Evolutionary conservation across 2,113 vertebrate genomes (phyloP).

Genomic region (Sitta europaea): DNA sequence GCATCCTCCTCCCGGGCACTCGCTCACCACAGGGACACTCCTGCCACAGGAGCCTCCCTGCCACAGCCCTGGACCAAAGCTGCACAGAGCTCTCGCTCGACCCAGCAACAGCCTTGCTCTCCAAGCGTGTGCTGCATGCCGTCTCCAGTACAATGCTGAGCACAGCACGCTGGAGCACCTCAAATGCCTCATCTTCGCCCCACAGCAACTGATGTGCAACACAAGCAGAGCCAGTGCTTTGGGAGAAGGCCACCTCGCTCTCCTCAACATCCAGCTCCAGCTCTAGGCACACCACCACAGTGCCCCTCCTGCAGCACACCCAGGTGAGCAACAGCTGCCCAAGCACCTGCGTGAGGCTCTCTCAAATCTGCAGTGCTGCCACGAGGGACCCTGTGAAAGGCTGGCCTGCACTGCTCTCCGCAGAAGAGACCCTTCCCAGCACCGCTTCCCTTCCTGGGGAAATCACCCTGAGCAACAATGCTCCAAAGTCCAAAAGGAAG

Average conservation of each 20-base stretch:
- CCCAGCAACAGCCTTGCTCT: not conserved
- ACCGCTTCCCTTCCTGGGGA: accelerated
- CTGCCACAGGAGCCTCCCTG: accelerated
- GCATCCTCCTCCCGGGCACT: accelerated
- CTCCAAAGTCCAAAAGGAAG: not conserved
- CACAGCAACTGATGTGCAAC: accelerated
- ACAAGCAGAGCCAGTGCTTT: accelerated
- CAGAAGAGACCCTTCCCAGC: not conserved
- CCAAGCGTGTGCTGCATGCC: accelerated
- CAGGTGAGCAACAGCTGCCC: accelerated
- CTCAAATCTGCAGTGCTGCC: accelerated
- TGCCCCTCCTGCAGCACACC: not conserved
- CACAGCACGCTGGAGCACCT: accelerated
- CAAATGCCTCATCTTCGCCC: accelerated
- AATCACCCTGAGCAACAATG: not conserved
- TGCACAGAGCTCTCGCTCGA: accelerated
- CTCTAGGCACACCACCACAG: not conserved
- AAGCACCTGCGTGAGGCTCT: accelerated
- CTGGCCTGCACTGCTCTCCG: not conserved
- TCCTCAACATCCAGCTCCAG: not conserved
- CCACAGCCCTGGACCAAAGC: accelerated
- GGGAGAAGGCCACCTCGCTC: accelerated
- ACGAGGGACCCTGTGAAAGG: accelerated
- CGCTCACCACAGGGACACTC: accelerated
- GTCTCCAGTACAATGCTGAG: not conserved